Evolutionary conservation across 2,888 invertebrate species (phyloP), one percentile per base, ranked within the genome.

Genomic region (Drosophila fulvimacula): DNA sequence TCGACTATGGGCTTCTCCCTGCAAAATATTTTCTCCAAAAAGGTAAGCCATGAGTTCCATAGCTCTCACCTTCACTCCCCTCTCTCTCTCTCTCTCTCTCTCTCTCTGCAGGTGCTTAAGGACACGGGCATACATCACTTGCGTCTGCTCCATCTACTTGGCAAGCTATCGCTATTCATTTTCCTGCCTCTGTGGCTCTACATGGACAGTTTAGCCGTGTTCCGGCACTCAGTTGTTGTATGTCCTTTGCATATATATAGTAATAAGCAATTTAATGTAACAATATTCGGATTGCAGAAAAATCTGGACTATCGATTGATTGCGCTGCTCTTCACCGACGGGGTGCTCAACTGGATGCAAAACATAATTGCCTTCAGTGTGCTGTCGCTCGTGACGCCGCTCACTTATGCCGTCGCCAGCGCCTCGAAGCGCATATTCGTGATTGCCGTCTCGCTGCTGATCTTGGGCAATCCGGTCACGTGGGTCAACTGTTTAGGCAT

Each of bases 321-420:
- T 60, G 93, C 94, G 5, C 92, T 97, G 62, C 92, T 97, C 38
- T 93, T 96, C 69, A 91, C 95, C 19, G 98, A 98, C 93, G 98
- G 98, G 17, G 93, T 96, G 60, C 94, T 98, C 77, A 98, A 97
- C 91, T 99, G 98, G 96, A 93, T 97, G 81, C 99, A 99, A 93
- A 99, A 98, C 91, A 96, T 98, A 86, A 95, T 98, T 58, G 99
- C 99, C 0, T 99, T 99, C 93, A 97, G 97, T 81, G 96, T 99
- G 60, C 94, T 99, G 80, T 97, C 97, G 59, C 93, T 96, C 76
- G 97, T 99, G 41, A 95, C 98, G n/a, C 98, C 99, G 42, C 94
- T 99, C 36, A 97, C 98, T 0, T 99, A 99, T 93, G 98, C 98
- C 0, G 98, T 99, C 63, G 98, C 98, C 58, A 98, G 97, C 93